A percentile compares a stretch with the other conserved stretches of the same genome.
These are phyloP conservation scores for Caiman crocodilus DNA, from an alignment of 2,797 vertebrate genomes.

Conservation along the genomic window DNA sequence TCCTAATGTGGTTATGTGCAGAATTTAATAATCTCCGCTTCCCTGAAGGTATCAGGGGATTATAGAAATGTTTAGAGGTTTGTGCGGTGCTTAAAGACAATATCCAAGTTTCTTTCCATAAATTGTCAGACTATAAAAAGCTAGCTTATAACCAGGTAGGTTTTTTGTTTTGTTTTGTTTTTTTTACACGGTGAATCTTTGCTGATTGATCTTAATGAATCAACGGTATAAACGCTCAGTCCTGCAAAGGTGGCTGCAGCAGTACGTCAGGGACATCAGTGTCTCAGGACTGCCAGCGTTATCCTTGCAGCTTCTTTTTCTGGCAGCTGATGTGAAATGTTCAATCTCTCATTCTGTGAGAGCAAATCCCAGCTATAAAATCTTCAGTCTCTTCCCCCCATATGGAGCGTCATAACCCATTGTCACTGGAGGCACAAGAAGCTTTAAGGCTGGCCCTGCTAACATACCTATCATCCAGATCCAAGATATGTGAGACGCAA, in stretches of 20 bases:
- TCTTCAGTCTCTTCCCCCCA: not conserved
- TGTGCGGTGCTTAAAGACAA: not conserved
- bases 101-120: not conserved
- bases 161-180: no score
- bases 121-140: not conserved
- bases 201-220: not conserved
- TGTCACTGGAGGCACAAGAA: not conserved
- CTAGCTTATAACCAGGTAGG: not conserved
- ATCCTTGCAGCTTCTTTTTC: not conserved
- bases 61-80: not conserved
- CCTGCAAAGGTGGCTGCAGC: not conserved
- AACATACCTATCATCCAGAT: not conserved
- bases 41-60: not conserved
- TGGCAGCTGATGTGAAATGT: not conserved
- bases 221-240: not conserved
- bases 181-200: not conserved
- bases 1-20: not conserved
- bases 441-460: not conserved
- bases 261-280: not conserved
- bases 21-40: not conserved
- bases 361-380: fast-evolving
- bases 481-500: not conserved
- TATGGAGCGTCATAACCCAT: not conserved
- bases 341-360: not conserved
- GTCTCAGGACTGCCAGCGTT: not conserved